Base-by-base conservation (phyloP, 1,140 invertebrate genomes). In the Ceratitis capitata region DNA sequence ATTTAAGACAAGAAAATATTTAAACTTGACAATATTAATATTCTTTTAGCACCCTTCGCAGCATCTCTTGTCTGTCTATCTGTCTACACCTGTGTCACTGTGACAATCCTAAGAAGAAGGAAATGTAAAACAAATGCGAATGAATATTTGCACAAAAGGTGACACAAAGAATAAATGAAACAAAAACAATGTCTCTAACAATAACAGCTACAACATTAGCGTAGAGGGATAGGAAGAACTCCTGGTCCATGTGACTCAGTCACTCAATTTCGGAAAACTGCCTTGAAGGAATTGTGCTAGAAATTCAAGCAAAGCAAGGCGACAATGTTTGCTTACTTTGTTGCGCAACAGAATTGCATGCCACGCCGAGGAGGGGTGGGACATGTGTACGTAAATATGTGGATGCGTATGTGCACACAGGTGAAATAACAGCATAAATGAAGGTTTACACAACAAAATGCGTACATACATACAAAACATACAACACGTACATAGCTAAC, bases 121-220 rank as follows among this genome's bases (percentile, higher is more conserved):
- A 56, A 56, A 6, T 49, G 14, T 7, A 6, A 49, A 49, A n/a
- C n/a, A n/a, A n/a, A n/a, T n/a, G n/a, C n/a, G n/a, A 7, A 39
- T 19, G 58, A 61, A 61, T 61, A 61, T 61, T 61, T 61, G 58
- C 58, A 61, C 58, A 61, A 61, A 69, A 69, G 64, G 64, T 69
- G 29, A 69, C 64, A 69, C 58, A 14, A 61, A 61, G 64, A 69
- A 39, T 26, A 32, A n/a, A 69, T n/a, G 35, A 69, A 39, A 26
- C 64, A n/a, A 69, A n/a, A 23, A 78, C 19, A 42, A 78, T 26
- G 29, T 12, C 23, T 26, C 56, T 42, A 45, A 45, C 35, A 78
- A 78, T 78, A 78, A 19, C 39, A 78, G 39, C 32, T 12, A 19
- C 39, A 42, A 47, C n/a, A n/a, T n/a, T n/a, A n/a, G n/a, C n/a